Percentiles rank a stretch among this genome's conserved stretches.
Conservation (phyloP, 2,888 invertebrate species). For the Noctua fimbriata region DNA sequence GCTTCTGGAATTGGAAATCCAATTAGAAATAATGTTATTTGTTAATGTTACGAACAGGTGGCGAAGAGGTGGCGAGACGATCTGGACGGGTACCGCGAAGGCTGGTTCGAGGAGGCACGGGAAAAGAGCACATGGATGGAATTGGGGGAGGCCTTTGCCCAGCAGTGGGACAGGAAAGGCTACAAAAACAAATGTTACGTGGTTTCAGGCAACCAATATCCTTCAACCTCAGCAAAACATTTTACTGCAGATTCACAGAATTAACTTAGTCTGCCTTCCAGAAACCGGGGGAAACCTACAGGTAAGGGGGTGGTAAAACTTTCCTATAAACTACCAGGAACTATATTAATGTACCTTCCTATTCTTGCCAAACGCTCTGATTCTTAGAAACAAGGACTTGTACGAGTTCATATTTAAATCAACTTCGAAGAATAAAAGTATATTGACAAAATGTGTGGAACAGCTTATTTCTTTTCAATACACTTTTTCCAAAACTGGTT, state of each 20-base stretch:
- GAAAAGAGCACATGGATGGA: too few relatives aligned
- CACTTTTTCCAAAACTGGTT: too few relatives aligned
- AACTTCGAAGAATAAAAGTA: too few relatives aligned
- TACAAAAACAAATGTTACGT: too few relatives aligned
- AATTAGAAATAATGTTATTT: background rate
- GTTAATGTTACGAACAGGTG: background rate
- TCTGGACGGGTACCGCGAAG: too few relatives aligned
- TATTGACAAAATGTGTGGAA: too few relatives aligned
- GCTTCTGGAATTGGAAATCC: background rate
- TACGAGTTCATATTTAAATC: background rate
- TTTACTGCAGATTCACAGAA: background rate
- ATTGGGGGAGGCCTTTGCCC: too few relatives aligned
- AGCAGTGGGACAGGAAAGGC: too few relatives aligned
- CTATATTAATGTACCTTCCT: background rate
- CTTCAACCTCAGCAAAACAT: background rate
- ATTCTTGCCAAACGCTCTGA: background rate
- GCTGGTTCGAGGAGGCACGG: too few relatives aligned
- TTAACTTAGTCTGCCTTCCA: background rate
- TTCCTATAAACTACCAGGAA: conserved; percentile 1
- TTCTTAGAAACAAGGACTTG: conserved; percentile 5
- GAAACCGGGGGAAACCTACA: background rate
- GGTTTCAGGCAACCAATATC: background rate
- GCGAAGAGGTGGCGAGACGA: too few relatives aligned
- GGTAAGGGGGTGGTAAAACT: background rate
- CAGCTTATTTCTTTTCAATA: too few relatives aligned